Percentiles rank a stretch among this genome's conserved stretches.
Evolutionary conservation across 2,888 invertebrate species (phyloP).

Genomic region (Drosophila dives): DNA sequence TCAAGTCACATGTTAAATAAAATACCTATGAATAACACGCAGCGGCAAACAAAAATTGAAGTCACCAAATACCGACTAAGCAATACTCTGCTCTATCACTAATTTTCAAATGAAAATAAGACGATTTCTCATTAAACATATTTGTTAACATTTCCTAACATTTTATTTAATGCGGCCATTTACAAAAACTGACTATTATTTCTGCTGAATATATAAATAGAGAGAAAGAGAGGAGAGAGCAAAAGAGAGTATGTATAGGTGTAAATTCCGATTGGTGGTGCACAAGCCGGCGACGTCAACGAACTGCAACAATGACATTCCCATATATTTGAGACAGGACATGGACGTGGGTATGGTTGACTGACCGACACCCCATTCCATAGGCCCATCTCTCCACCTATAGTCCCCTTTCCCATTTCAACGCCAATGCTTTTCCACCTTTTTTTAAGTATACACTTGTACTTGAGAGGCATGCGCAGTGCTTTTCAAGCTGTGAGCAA

Average conservation of each 20-base stretch:
- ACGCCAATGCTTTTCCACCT: neutral
- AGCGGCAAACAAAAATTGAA: neutral
- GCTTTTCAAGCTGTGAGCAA: conserved; percentile 34
- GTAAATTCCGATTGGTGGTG: conserved; percentile 41
- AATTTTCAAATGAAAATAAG: neutral
- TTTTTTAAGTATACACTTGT: conserved; percentile 1
- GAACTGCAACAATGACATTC: conserved; percentile 53
- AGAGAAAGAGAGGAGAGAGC: neutral
- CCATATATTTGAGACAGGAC: conserved; percentile 31
- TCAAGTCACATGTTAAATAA: conserved; percentile 39
- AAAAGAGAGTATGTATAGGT: conserved; percentile 12
- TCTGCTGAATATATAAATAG: neutral
- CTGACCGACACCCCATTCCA: neutral
- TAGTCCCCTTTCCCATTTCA: neutral
- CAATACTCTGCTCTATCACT: conserved; percentile 11
- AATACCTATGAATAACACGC: conserved; percentile 4
- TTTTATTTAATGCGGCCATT: neutral
- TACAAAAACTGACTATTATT: neutral
- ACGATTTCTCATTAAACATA: neutral
- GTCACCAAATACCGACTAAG: conserved; percentile 1
- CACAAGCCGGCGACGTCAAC: conserved; percentile 42
- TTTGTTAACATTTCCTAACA: neutral
- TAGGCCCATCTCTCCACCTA: neutral
- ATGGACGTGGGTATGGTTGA: conserved; percentile 5
- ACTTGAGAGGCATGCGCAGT: conserved; percentile 52